These are phyloP conservation scores for Platorchestia sp. DNA, from an alignment of 1,140 invertebrate genomes.

Conservation along the genomic window DNA sequence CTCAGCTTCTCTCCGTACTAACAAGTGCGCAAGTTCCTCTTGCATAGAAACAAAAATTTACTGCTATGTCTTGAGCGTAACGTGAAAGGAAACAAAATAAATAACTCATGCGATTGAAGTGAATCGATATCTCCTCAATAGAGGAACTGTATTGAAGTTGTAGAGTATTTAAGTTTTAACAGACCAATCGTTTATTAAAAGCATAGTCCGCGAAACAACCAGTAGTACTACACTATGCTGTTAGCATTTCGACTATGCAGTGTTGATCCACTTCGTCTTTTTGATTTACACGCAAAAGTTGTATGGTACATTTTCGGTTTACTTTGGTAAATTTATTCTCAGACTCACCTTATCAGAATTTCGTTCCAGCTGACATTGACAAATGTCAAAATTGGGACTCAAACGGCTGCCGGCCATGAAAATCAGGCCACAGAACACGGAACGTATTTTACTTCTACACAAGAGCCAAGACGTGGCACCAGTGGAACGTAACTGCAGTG, in stretches of 20 bases:
- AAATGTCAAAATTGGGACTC: not conserved
- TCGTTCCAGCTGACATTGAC: not conserved
- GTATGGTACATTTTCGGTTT: too few relatives aligned
- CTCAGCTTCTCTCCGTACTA: not conserved
- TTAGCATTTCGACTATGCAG: too few relatives aligned
- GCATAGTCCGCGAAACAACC: too few relatives aligned
- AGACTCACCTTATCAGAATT: not conserved
- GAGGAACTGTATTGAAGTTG: not conserved
- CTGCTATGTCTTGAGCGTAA: not conserved
- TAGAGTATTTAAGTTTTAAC: too few relatives aligned
- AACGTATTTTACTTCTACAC: not conserved
- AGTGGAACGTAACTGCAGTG: not conserved
- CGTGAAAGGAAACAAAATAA: not conserved
- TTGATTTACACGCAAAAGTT: too few relatives aligned
- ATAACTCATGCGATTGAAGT: not conserved
- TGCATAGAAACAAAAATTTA: not conserved
- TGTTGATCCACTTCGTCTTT: too few relatives aligned
- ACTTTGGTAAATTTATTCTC: not conserved
- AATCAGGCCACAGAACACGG: not conserved
- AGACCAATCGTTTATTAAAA: too few relatives aligned
- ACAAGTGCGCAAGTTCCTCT: not conserved
- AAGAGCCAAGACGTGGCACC: not conserved
- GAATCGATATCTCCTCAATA: not conserved
- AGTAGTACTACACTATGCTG: too few relatives aligned
- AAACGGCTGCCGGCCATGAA: not conserved